Evolutionary conservation across 2,797 vertebrate genomes (phyloP).

Genomic region (Oreochromis mossambicus): DNA sequence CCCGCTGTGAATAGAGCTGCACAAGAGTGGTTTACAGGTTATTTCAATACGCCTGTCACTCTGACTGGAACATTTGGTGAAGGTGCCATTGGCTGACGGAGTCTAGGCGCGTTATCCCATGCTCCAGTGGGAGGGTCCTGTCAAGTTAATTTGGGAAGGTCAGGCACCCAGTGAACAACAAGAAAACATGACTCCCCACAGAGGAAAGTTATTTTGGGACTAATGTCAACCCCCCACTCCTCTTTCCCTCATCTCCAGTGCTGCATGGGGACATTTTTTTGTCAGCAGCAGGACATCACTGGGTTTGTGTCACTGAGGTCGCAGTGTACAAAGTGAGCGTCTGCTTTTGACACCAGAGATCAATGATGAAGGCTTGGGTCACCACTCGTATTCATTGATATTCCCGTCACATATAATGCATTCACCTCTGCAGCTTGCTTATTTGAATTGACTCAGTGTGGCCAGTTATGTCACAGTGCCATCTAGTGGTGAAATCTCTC

Average conservation of each 20-base stretch:
- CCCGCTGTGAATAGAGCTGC: not conserved
- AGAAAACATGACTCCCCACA: slow-evolving; percentile 57
- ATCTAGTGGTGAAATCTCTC: slow-evolving; percentile 28
- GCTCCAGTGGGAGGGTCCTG: slow-evolving; percentile 40
- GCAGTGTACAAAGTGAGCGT: slow-evolving; percentile 14
- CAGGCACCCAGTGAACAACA: slow-evolving; percentile 38
- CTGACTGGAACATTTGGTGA: slow-evolving; percentile 53
- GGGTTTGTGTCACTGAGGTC: slow-evolving; percentile 17
- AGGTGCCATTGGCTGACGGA: slow-evolving; percentile 55
- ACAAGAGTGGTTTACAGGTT: not conserved
- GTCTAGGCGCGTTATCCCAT: slow-evolving; percentile 18
- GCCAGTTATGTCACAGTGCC: slow-evolving; percentile 31
- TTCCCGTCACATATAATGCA: not conserved
- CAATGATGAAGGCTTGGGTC: slow-evolving; percentile 34
- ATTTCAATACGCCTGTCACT: slow-evolving; percentile 15
- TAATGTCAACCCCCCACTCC: not conserved
- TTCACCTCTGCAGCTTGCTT: not conserved
- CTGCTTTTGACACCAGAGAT: slow-evolving; percentile 39
- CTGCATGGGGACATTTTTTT: not conserved
- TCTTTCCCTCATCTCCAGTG: not conserved
- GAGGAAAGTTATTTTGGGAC: slow-evolving; percentile 58
- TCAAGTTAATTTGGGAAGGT: slow-evolving; percentile 69
- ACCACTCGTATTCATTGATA: slow-evolving; percentile 9
- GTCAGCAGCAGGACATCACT: slow-evolving; percentile 16
- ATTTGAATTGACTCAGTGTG: not conserved